phyloP scores from a whole-genome alignment of 2,113 vertebrate species.

The Sinocyclocheilus maitianheensis region DNA sequence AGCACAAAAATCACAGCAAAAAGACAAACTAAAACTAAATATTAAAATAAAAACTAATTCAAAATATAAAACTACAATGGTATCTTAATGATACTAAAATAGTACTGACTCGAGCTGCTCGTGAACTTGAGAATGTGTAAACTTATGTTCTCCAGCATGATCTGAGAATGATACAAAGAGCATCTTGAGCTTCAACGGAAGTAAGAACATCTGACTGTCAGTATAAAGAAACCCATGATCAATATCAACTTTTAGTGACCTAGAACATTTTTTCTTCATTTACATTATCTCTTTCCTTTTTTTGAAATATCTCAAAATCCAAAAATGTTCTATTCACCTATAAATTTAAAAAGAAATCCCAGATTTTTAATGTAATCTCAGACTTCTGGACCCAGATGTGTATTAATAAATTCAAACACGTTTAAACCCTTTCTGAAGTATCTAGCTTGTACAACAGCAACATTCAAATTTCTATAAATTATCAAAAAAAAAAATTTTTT shows the following conservation, averaged over 20 bases:
- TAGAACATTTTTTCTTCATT: not conserved
- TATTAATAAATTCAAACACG: not conserved
- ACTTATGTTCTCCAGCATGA: not conserved
- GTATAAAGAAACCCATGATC: not conserved
- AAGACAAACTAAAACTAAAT: not conserved
- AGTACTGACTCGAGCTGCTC: no score
- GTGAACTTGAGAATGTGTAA: not conserved
- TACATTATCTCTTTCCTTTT: not conserved
- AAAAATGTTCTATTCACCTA: not conserved
- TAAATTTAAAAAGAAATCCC: not conserved
- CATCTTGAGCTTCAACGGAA: no score
- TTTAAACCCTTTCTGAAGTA: slow-evolving; percentile 10
- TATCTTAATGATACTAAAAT: no score
- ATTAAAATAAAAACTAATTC: not conserved
- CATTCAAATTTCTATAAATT: slow-evolving; percentile 3
- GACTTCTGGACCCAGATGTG: not conserved
- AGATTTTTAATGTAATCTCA: not conserved
- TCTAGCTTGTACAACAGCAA: not conserved
- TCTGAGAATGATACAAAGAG: not conserved
- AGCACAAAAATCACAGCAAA: not conserved
- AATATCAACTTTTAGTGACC: not conserved
- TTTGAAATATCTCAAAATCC: not conserved
- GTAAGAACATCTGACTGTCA: not conserved
- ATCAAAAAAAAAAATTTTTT: not conserved
- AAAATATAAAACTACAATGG: no score